Evolutionary conservation across 1,140 invertebrate genomes (phyloP).

Genomic region (Antheraea pernyi): DNA sequence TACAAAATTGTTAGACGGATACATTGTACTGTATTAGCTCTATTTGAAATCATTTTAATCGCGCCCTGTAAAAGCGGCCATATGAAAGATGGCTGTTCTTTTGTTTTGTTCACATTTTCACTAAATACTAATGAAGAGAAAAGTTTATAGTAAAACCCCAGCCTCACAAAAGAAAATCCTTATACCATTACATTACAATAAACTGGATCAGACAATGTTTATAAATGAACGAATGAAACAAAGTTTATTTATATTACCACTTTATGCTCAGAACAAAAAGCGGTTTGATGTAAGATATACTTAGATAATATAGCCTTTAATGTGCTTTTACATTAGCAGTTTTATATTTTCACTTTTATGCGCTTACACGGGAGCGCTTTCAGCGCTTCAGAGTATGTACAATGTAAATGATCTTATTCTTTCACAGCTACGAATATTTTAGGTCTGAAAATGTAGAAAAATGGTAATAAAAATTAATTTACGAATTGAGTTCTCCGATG

Average conservation of each 20-base stretch:
- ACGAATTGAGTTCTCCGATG: too few relatives aligned
- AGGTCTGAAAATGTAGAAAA: background rate
- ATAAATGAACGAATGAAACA: background rate
- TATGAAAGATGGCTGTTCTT: background rate
- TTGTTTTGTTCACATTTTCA: background rate
- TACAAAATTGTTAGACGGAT: too few relatives aligned
- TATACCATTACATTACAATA: background rate
- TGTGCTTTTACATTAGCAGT: background rate
- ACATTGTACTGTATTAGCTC: too few relatives aligned
- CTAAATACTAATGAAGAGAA: background rate
- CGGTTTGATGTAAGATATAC: background rate
- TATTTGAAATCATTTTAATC: too few relatives aligned
- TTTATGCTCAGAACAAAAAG: slow-evolving; percentile 1
- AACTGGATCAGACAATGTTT: slow-evolving; percentile 1
- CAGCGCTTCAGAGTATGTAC: background rate
- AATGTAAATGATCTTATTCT: background rate
- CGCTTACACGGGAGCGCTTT: background rate
- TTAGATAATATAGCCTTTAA: background rate
- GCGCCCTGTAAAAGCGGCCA: too few relatives aligned
- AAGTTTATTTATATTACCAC: background rate
- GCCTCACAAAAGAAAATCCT: background rate
- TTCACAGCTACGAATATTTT: background rate
- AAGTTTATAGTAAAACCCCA: background rate
- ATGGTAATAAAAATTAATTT: too few relatives aligned
- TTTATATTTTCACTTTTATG: slow-evolving; percentile 1